Evolutionary conservation across 2,797 vertebrate species (phyloP).

Genomic region (Hydrocynus forskahlii): DNA sequence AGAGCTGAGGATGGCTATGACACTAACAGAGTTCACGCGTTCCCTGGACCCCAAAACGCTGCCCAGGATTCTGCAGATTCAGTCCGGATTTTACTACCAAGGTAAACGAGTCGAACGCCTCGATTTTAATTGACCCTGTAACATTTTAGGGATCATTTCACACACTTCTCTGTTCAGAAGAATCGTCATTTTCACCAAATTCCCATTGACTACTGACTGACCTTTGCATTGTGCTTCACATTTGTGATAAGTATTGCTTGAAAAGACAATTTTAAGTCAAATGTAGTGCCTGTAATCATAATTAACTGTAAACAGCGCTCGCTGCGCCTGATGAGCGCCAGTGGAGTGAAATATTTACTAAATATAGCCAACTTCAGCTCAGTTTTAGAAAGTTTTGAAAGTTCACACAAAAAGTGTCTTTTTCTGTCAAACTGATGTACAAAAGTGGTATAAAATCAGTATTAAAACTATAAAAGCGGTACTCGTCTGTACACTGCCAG

Average conservation of each 20-base stretch:
- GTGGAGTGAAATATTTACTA: too few relatives aligned
- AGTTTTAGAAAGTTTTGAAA: too few relatives aligned
- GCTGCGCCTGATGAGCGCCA: too few relatives aligned
- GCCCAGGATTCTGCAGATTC: conserved; percentile 84
- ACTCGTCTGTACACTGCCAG: too few relatives aligned
- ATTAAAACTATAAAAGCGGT: too few relatives aligned
- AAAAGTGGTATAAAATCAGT: too few relatives aligned
- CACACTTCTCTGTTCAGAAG: too few relatives aligned
- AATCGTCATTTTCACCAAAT: neutral
- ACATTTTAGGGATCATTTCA: too few relatives aligned
- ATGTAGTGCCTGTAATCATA: neutral
- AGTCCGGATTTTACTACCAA: conserved; percentile 84
- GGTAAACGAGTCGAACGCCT: conserved; percentile 65
- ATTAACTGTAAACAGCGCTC: too few relatives aligned
- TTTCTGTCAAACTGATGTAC: too few relatives aligned
- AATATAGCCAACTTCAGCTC: too few relatives aligned
- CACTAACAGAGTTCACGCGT: conserved; percentile 78
- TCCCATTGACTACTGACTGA: neutral
- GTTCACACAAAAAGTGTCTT: too few relatives aligned
- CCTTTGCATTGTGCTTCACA: neutral
- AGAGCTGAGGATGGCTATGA: conserved; percentile 74
- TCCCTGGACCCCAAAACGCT: conserved; percentile 78
- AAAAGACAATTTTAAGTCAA: neutral
- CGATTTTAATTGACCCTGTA: neutral
- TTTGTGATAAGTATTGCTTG: neutral